Evolutionary conservation across 2,888 invertebrate species (phyloP).

Genomic region (Agrilus cyanescens): DNA sequence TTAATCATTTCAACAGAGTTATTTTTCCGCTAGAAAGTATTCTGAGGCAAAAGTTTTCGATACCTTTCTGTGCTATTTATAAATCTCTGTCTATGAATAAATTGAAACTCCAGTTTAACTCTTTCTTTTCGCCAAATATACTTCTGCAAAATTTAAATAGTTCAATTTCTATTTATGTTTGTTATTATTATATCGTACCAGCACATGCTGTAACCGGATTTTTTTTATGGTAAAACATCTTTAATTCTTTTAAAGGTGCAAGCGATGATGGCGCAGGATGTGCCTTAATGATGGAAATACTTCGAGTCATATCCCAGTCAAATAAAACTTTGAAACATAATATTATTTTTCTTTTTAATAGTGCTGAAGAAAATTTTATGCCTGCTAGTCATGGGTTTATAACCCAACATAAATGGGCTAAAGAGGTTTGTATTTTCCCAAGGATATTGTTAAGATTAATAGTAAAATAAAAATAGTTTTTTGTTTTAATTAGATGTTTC

Average conservation of each 20-base stretch:
- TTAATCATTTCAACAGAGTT: no score
- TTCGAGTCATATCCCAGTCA: conserved; percentile 55
- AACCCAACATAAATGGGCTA: conserved; percentile 76
- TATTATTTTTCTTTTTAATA: conserved; percentile 77
- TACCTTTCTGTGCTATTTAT: no score
- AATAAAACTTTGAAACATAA: conserved; percentile 54
- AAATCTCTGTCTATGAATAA: no score
- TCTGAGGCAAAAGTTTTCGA: no score
- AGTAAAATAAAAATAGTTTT: not conserved
- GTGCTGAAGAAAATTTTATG: conserved; percentile 84
- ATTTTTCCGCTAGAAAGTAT: no score
- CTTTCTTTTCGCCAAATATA: no score
- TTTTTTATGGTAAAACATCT: no score
- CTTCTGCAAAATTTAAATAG: no score
- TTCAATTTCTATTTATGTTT: no score
- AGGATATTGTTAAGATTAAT: not conserved
- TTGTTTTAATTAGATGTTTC: not conserved
- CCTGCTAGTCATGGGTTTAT: conserved; percentile 87
- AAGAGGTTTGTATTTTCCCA: conserved; percentile 32
- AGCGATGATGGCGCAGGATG: conserved; percentile 86
- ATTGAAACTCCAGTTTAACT: no score
- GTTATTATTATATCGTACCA: no score
- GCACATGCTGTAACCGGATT: no score
- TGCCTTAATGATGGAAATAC: conserved; percentile 73
- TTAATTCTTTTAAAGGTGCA: conserved; percentile 46